Evolutionary conservation across 2,888 invertebrate genomes (phyloP).

Genomic region (Alsophila aescularia): DNA sequence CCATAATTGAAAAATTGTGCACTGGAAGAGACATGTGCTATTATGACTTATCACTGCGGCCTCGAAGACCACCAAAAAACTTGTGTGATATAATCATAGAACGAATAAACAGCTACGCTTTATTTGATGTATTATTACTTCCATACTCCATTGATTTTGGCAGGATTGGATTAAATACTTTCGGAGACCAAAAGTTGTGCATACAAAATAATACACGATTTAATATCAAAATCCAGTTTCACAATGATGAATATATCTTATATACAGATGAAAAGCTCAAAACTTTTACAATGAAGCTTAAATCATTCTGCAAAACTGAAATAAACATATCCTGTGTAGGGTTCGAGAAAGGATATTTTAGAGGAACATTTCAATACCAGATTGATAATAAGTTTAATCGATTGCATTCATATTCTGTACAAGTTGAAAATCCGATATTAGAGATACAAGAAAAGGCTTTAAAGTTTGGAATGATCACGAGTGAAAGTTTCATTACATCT

Average conservation of each 20-base stretch:
- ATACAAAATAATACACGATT: constrained; percentile 65
- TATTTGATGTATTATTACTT: constrained; percentile 58
- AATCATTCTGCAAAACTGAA: constrained; percentile 46
- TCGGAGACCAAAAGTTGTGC: constrained; percentile 55
- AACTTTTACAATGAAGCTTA: constrained; percentile 52
- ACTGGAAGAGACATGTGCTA: constrained; percentile 54
- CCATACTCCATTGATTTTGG: constrained; percentile 68
- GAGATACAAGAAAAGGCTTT: constrained; percentile 59
- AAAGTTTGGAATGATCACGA: constrained; percentile 78
- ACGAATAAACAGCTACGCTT: constrained; percentile 52
- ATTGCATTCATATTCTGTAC: constrained; percentile 61
- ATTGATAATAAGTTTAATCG: constrained; percentile 63
- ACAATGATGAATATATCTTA: constrained; percentile 51
- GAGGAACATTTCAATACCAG: constrained; percentile 59
- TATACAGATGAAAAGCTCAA: constrained; percentile 57
- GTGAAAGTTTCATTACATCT: constrained; percentile 68
- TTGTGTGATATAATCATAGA: constrained; percentile 54
- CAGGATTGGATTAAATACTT: constrained; percentile 61
- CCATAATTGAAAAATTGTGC: constrained; percentile 45
- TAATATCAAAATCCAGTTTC: constrained; percentile 54
- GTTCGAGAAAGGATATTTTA: constrained; percentile 52
- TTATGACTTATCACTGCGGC: constrained; percentile 33
- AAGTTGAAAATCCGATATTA: constrained; percentile 61
- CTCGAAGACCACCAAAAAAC: constrained; percentile 34
- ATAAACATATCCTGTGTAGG: constrained; percentile 60